Conservation (phyloP, 1,140 invertebrate genomes). For the Lucilia sericata region DNA sequence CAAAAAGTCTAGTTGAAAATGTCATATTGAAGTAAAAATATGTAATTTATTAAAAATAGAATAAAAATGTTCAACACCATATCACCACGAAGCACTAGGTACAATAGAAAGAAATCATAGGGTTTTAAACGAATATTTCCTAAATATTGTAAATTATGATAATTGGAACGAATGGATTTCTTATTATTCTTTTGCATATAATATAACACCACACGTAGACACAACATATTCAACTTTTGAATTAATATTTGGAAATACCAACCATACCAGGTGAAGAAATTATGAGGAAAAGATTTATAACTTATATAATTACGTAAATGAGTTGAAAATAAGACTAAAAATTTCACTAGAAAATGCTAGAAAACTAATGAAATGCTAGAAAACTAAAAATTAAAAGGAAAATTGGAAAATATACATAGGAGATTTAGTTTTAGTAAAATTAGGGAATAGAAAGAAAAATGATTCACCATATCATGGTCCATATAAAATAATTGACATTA, state of each 20-base stretch:
- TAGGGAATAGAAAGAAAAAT: no score
- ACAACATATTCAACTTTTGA: no score
- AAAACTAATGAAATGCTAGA: slow-evolving; percentile 4
- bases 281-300: no score
- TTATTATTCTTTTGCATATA: slow-evolving; percentile 42
- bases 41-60: slow-evolving; percentile 43
- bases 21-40: slow-evolving; percentile 40
- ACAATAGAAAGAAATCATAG: slow-evolving; percentile 46
- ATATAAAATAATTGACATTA: slow-evolving; percentile 17
- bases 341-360: no score
- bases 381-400: not conserved
- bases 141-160: slow-evolving; percentile 7
- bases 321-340: no score
- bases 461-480: slow-evolving; percentile 26
- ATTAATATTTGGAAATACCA: no score
- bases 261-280: no score
- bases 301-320: slow-evolving; percentile 28
- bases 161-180: slow-evolving; percentile 19
- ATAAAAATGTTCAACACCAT: slow-evolving; percentile 45
- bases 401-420: slow-evolving; percentile 7
- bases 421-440: slow-evolving; percentile 31
- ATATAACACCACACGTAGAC: no score
- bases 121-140: slow-evolving; percentile 48
- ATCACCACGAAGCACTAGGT: slow-evolving; percentile 46
- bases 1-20: slow-evolving; percentile 46